Conservation (phyloP, 2,113 vertebrate species). For the Festucalex cinctus region DNA sequence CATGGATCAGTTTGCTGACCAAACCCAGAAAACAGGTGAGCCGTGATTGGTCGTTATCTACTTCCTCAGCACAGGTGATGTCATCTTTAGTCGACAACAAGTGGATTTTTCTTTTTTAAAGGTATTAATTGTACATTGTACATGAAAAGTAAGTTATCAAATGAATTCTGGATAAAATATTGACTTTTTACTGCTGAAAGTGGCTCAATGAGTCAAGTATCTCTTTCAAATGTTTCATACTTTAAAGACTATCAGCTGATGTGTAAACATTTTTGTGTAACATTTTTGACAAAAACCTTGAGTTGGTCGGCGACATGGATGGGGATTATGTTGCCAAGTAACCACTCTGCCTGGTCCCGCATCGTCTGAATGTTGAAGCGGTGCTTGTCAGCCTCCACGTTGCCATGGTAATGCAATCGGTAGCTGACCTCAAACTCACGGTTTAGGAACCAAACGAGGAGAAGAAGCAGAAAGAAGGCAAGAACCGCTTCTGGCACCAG, state of each 20-base stretch:
- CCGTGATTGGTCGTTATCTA: too few relatives aligned
- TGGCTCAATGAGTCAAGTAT: too few relatives aligned
- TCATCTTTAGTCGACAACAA: too few relatives aligned
- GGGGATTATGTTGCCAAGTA: conserved; percentile 95
- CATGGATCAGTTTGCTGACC: too few relatives aligned
- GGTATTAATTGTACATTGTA: too few relatives aligned
- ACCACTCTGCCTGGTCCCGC: conserved; percentile 95
- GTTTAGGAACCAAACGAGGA: conserved; percentile 97
- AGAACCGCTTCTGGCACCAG: conserved; percentile 82
- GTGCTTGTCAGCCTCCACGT: conserved; percentile 93
- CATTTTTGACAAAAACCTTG: conserved; percentile 66
- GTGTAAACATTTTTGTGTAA: neutral
- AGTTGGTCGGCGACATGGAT: conserved; percentile 96
- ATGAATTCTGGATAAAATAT: too few relatives aligned
- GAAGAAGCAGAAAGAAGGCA: conserved; percentile 86
- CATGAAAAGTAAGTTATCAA: too few relatives aligned
- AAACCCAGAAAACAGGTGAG: too few relatives aligned
- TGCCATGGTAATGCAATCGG: conserved; percentile 96
- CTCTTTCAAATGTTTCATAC: too few relatives aligned
- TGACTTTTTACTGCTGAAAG: too few relatives aligned
- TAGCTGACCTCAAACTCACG: conserved; percentile 97
- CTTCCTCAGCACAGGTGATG: too few relatives aligned
- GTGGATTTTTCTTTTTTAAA: too few relatives aligned
- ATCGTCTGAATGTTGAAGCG: conserved; percentile 95
- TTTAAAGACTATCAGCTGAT: neutral